Evolutionary conservation across 1,140 invertebrate species (phyloP), one percentile per base, ranked within the genome.

Genomic region (Colletes latitarsis): DNA sequence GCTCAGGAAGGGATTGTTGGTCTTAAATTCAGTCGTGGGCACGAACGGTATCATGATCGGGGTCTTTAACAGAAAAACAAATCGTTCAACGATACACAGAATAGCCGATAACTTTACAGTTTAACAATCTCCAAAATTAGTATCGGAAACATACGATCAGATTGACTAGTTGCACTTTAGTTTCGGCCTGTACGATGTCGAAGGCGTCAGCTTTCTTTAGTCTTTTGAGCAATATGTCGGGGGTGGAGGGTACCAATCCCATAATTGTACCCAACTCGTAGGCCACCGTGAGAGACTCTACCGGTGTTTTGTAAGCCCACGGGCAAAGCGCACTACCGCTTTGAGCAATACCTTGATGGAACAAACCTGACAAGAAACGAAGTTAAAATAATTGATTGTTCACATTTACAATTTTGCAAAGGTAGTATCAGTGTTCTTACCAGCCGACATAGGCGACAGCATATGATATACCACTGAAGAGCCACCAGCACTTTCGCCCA

Each of bases 1-100:
- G 0, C 94, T 94, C 10, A 96, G 90, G 87, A 96, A 95, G 4
- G 14, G n/a, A n/a, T 21, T n/a, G 10, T 21, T 17, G n/a, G 53
- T 5, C 1, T 5, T 17, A 57, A 17, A n/a, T 17, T 57, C 53
- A 4, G 4, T 6, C 5, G 46, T 30, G 6, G n/a, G 46, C 5
- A 8, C 3, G 5, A 12, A 41, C n/a, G 53, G 15, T n/a, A 57
- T n/a, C 1, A 0, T n/a, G 6, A 57, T 57, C 5, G 53, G 53
- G 4, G 9, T 5, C 53, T 57, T 17, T 57, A 17, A n/a, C 53
- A 57, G 3, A 49, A 46, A 6, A 46, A 46, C 9, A 9, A 46
- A 46, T 46, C 43, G 9, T 46, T 6, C 43, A 46, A 46, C 43
- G 43, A 46, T 2, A 30, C 30, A 30, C 30, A 30, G 30, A 30